Base-by-base conservation (phyloP, 2,797 vertebrate species). In the Hydrocynus forskahlii region DNA sequence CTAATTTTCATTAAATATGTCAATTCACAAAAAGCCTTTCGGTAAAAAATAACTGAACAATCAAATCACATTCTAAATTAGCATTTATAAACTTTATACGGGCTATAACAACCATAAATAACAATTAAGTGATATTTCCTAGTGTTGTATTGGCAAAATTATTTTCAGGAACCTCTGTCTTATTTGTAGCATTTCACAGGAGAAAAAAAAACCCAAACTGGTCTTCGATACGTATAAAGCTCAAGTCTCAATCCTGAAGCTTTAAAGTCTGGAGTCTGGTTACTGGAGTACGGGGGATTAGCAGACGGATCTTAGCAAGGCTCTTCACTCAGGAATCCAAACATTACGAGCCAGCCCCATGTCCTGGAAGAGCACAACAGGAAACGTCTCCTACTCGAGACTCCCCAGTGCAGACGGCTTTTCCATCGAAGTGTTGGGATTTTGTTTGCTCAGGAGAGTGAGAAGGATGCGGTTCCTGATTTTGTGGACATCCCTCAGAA, bases 401-500 rank as follows among this genome's bases (percentile, higher is more conserved):
- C 81, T 23, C 80, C 82, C 86, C 78, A n/a, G 29, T 64, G 52
- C 69, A 79, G 66, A 81, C 78, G 80, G 83, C 88, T 84, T 86
- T 86, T 88, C 70, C 29, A 55, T 72, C 70, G 50, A 73, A 57
- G 70, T 35, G 25, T 38, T 57, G 70, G 70, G 79, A 38, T 70
- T 88, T 83, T 82, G 87, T 87, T 83, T 85, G 75, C 71, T 73
- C 83, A 76, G 79, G 84, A 85, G 88, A 90, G 84, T 88, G 84
- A 85, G 86, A 1, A 92, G 90, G 89, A 91, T 89, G 90, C 86
- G 76, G 87, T 86, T 91, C 87, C 90, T 92, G 89, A 91, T 94
- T 91, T 29, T 29, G 29, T 29, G 29, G 29, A 1, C 29, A 29
- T 29, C 29, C 3, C 29, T 29, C 29, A 29, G 29, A 29, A 29